Base-by-base conservation (phyloP, 2,888 invertebrate genomes). In the Heliconius charithonia region DNA sequence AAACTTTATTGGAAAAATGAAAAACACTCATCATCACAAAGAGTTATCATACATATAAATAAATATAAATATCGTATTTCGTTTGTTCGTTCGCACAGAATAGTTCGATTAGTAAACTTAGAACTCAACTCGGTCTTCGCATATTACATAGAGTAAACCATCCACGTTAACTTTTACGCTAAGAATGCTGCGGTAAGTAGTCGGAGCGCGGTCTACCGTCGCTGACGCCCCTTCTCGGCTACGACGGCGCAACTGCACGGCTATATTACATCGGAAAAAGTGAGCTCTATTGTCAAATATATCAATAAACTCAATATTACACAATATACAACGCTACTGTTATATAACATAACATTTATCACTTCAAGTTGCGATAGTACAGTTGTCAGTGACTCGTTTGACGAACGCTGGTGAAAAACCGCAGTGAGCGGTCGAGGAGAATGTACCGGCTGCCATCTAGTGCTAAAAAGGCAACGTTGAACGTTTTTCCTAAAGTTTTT, bases 111-210 rank as follows among this genome's bases (percentile, higher is more conserved):
- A 89, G 85, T 87, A 89, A 89, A 90, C 85, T 88, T 83, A 83
- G 82, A 82, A 86, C 80, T 90, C 90, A 91, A 93, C 91, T 92
- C 86, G 86, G 89, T 89, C 93, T 89, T 92, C 92, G 93, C 94
- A 94, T 90, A 94, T 94, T 94, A 88, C 93, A 91, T 92, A 94
- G 94, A 95, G 94, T 94, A 94, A 93, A 94, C 95, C 95, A 92
- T 93, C 88, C 94, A 90, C 93, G 91, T 85, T 94, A 93, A 94
- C 94, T 95, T 94, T 95, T 95, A 94, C 95, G 89, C 92, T 93
- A 94, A 92, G 95, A 95, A 95, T 95, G 95, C 94, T 94, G 94
- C 94, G 94, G 93, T 88, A 89, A 93, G 93, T 91, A 85, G 92
- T 90, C 89, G 91, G 89, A 88, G 91, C 90, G 90, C 90, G 88